Evolutionary conservation across 2,888 invertebrate species (phyloP).

Genomic region (Lithophane leautieri): DNA sequence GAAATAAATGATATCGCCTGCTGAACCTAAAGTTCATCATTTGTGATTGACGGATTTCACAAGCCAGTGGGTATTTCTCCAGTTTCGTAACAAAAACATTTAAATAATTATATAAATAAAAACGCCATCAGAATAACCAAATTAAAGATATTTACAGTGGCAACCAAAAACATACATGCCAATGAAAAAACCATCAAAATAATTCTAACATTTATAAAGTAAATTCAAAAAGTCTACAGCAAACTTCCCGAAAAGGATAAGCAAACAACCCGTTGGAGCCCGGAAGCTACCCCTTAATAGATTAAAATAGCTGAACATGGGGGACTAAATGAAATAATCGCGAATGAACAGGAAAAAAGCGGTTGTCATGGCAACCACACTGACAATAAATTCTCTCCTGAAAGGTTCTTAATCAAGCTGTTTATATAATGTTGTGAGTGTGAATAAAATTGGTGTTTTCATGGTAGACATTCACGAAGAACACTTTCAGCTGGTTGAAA

Average conservation of each 20-base stretch:
- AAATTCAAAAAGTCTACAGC: conserved; percentile 17
- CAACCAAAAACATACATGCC: conserved; percentile 7
- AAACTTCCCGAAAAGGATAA: conserved; percentile 27
- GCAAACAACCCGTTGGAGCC: conserved; percentile 42
- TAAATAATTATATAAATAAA: background rate
- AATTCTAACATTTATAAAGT: conserved; percentile 12
- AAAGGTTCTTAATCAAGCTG: conserved; percentile 60
- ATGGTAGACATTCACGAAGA: conserved; percentile 25
- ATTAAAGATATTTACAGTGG: background rate
- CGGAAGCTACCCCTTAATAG: conserved; percentile 52
- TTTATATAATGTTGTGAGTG: conserved; percentile 56
- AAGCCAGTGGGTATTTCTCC: background rate
- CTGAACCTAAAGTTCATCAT: background rate
- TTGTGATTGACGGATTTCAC: background rate
- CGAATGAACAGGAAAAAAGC: conserved; percentile 51
- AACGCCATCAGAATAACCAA: background rate
- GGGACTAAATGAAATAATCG: conserved; percentile 58
- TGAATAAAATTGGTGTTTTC: conserved; percentile 29
- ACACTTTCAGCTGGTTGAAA: conserved; percentile 12
- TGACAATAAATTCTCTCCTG: conserved; percentile 55
- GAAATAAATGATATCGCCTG: background rate
- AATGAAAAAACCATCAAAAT: conserved; percentile 12
- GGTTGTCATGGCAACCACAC: conserved; percentile 49
- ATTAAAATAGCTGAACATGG: conserved; percentile 61
- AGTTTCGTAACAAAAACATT: background rate